These are phyloP conservation scores for Proisotoma minuta DNA, from an alignment of 2,888 invertebrate species.

Conservation along the genomic window DNA sequence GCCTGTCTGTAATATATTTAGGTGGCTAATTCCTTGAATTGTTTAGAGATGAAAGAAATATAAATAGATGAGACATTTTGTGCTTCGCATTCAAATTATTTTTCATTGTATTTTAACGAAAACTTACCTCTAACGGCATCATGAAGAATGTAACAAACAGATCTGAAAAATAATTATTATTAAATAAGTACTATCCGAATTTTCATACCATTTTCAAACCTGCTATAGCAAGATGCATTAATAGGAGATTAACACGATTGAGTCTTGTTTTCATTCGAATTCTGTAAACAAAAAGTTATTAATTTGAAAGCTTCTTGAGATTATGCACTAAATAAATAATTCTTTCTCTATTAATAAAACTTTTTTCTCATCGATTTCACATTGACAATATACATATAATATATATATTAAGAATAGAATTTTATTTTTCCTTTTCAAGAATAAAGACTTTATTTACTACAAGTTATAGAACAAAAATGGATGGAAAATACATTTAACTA, in stretches of 20 bases:
- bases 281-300: slow-evolving; percentile 27
- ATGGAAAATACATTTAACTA: no score
- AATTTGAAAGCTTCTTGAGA: not conserved
- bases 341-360: not conserved
- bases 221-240: slow-evolving; percentile 82
- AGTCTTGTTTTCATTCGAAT: slow-evolving; percentile 53
- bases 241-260: slow-evolving; percentile 72
- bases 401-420: no score
- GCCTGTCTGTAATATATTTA: not conserved
- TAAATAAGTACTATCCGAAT: no score
- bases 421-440: no score
- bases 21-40: no score
- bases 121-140: slow-evolving; percentile 71
- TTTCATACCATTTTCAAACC: no score
- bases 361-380: not conserved
- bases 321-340: no score
- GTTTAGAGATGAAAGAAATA: no score
- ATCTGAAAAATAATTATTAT: no score
- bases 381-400: not conserved
- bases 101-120: not conserved
- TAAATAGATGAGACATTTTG: not conserved
- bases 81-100: not conserved
- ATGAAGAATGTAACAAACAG: slow-evolving; percentile 79
- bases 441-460: no score
- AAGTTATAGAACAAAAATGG: no score